phyloP scores from a whole-genome alignment of 2,888 invertebrate genomes.

The Fabriciana adippe region DNA sequence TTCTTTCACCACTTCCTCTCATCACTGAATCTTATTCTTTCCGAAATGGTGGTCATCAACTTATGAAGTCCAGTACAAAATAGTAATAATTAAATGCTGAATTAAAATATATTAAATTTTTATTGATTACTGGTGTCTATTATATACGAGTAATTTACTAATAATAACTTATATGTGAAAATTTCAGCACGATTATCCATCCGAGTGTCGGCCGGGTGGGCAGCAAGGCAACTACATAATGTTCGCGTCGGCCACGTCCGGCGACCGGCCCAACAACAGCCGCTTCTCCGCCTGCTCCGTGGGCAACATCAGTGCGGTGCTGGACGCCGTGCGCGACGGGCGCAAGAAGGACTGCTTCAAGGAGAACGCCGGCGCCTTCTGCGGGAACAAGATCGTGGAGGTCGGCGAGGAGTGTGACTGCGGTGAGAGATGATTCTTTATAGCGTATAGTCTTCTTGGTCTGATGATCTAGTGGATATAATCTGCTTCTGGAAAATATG shows the following conservation, averaged over 20 bases:
- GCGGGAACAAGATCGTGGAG: slow-evolving; percentile 99
- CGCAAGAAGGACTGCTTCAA: slow-evolving; percentile 97
- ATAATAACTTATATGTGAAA: too few species aligned
- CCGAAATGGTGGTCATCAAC: too few species aligned
- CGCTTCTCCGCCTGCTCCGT: slow-evolving; percentile 97
- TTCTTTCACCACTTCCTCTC: too few species aligned
- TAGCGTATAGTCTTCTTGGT: too few species aligned
- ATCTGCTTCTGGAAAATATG: too few species aligned
- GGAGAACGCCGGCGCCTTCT: slow-evolving; percentile 95
- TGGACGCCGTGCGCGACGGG: slow-evolving; percentile 95
- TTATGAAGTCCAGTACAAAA: too few species aligned
- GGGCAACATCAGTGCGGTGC: slow-evolving; percentile 96
- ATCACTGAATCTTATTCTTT: too few species aligned
- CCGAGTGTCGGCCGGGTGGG: slow-evolving; percentile 94
- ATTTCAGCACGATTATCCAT: slow-evolving; percentile 94
- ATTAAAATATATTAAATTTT: too few species aligned
- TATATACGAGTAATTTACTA: too few species aligned
- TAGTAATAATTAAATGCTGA: too few species aligned
- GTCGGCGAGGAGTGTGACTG: slow-evolving; percentile 99
- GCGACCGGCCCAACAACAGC: slow-evolving; percentile 98
- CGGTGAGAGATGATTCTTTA: slow-evolving; percentile 61
- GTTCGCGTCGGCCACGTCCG: slow-evolving; percentile 99
- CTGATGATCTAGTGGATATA: too few species aligned
- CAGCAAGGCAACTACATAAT: slow-evolving; percentile 98
- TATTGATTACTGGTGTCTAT: too few species aligned